A percentile compares a stretch with the other conserved stretches of the same genome.
These are phyloP conservation scores for Lota lota DNA, from an alignment of 2,113 vertebrate species.

Conservation along the genomic window DNA sequence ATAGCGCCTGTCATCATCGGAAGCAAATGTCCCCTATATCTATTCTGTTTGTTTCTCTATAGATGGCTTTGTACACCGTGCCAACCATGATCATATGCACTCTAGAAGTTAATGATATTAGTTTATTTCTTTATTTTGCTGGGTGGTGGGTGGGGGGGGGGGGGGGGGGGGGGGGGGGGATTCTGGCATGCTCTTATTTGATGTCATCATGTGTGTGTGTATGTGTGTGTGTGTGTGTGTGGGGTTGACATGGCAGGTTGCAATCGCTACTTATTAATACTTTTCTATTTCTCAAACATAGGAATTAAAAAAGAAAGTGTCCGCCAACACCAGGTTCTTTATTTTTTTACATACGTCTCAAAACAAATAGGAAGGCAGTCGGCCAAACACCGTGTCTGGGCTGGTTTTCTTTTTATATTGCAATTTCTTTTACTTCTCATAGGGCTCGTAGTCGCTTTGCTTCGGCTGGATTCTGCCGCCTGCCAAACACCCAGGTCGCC, in stretches of 20 bases:
- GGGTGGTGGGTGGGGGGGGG: neutral
- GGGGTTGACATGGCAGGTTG: no score
- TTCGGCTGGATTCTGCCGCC: conserved; percentile 32
- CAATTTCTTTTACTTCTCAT: conserved; percentile 23
- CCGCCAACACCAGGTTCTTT: conserved; percentile 30
- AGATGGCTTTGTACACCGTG: no score
- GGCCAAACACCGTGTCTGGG: conserved; percentile 56
- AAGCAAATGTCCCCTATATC: conserved; percentile 6
- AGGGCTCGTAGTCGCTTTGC: conserved; percentile 43
- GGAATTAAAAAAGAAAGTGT: conserved; percentile 33
- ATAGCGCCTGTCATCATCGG: conserved; percentile 1
- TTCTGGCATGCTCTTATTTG: no score
- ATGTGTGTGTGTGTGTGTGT: no score
- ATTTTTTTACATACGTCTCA: conserved; percentile 47
- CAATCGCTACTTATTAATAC: conserved; percentile 25
- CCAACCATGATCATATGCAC: no score
- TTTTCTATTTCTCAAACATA: conserved; percentile 33
- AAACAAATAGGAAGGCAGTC: conserved; percentile 60
- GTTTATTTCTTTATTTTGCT: no score
- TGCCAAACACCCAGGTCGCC: conserved; percentile 57
- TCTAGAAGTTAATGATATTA: neutral
- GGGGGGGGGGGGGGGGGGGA: no score
- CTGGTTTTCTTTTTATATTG: conserved; percentile 18
- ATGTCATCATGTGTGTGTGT: conserved; percentile 35
- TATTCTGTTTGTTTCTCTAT: no score